Conservation (phyloP, 2,797 vertebrate species). For the Sebastes hopkinsi region DNA sequence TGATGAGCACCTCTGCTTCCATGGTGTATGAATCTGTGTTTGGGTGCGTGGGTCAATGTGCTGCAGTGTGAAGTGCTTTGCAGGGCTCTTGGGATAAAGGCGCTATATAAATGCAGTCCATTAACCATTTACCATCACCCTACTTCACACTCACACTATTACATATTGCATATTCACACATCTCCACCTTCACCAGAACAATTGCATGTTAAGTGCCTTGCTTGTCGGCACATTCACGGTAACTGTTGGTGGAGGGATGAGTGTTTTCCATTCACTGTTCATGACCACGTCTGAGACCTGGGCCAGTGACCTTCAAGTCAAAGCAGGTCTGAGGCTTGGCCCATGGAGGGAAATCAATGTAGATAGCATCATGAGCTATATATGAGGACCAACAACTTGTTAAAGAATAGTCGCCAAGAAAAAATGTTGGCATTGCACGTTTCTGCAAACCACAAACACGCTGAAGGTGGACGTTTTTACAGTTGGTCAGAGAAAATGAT, state of each 20-base stretch:
- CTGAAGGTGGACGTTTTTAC: background rate
- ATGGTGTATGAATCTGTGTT: background rate
- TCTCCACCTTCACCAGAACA: background rate
- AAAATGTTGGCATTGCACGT: too few relatives aligned
- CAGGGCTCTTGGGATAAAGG: background rate
- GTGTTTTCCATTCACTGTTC: background rate
- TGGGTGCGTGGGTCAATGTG: background rate
- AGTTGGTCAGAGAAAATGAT: background rate
- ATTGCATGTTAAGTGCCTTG: background rate
- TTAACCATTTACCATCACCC: constrained; percentile 2
- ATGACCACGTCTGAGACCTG: background rate
- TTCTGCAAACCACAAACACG: too few relatives aligned
- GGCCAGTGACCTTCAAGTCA: background rate
- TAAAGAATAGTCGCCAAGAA: background rate
- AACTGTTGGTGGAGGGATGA: background rate
- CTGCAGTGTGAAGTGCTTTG: background rate
- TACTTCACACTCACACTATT: background rate
- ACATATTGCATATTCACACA: background rate
- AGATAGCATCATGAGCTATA: background rate
- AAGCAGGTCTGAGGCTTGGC: background rate
- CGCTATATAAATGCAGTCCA: background rate
- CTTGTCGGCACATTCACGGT: background rate
- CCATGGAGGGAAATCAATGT: background rate
- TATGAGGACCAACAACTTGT: background rate
- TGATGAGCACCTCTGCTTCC: background rate